A percentile compares a stretch with the other conserved stretches of the same genome.
These are phyloP conservation scores for Anseranas semipalmata DNA, from an alignment of 2,113 vertebrate species.

Conservation along the genomic window DNA sequence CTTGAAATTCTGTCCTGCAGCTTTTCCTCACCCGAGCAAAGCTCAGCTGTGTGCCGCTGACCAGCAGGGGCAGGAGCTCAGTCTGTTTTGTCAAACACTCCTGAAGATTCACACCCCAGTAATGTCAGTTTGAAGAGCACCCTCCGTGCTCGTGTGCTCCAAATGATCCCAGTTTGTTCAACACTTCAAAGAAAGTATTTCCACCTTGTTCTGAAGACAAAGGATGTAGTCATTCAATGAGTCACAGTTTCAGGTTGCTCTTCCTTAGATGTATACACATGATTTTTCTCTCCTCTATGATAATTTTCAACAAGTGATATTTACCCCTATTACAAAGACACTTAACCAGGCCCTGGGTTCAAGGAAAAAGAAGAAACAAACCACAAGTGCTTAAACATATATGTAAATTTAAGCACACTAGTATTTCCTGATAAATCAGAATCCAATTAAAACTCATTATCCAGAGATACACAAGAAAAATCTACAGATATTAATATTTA, in stretches of 20 bases:
- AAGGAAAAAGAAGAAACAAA: not conserved
- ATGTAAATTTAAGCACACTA: not conserved
- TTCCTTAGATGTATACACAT: fast-evolving
- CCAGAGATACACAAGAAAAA: not conserved
- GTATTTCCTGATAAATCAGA: not conserved
- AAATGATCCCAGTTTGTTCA: fast-evolving
- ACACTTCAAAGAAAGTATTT: not conserved
- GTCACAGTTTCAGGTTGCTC: fast-evolving
- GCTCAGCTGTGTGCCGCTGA: fast-evolving
- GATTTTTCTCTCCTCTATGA: not conserved
- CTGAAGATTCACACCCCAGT: fast-evolving
- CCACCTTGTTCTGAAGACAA: not conserved
- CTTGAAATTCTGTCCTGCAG: not conserved
- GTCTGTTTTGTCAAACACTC: not conserved
- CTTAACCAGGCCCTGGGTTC: not conserved
- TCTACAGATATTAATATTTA: conserved; percentile 37
- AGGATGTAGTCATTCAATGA: fast-evolving
- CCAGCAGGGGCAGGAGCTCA: not conserved
- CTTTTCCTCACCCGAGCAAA: not conserved
- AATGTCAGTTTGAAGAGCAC: not conserved
- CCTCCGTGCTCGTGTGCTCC: not conserved
- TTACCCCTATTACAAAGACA: fast-evolving
- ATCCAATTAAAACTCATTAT: not conserved
- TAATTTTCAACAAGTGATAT: not conserved
- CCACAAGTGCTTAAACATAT: not conserved